A percentile compares a stretch with the other conserved stretches of the same genome.
phyloP scores from a whole-genome alignment of 2,888 invertebrate genomes.

The Ernsta delagoae region DNA sequence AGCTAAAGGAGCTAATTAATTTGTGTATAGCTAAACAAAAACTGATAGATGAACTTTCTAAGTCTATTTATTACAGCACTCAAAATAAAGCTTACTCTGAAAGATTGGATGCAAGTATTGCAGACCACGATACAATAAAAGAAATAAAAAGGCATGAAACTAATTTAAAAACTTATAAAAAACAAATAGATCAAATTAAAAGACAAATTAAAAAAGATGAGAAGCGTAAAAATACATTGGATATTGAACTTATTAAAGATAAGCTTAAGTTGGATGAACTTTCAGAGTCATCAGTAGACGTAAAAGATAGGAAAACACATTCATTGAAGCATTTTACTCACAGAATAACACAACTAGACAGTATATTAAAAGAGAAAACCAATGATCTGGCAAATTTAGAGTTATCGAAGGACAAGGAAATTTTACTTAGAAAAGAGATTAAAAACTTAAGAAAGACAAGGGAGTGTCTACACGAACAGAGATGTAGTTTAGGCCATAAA shows the following conservation, averaged over 20 bases:
- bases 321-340: slow-evolving; percentile 87
- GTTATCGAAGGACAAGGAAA: slow-evolving; percentile 86
- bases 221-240: slow-evolving; percentile 88
- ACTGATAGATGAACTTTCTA: slow-evolving; percentile 88
- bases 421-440: slow-evolving; percentile 90
- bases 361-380: slow-evolving; percentile 88
- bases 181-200: slow-evolving; percentile 90
- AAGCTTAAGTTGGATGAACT: slow-evolving; percentile 81
- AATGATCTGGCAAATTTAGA: slow-evolving; percentile 86
- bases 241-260: slow-evolving; percentile 86
- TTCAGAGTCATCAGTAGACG: slow-evolving; percentile 77
- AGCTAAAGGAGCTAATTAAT: slow-evolving; percentile 89
- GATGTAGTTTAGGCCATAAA: slow-evolving; percentile 90
- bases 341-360: slow-evolving; percentile 88
- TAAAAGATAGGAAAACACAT: slow-evolving; percentile 84
- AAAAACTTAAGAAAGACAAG: slow-evolving; percentile 91
- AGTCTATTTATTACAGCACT: slow-evolving; percentile 62
- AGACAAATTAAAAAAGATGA: slow-evolving; percentile 90
- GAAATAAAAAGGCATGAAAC: slow-evolving; percentile 90
- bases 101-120: slow-evolving; percentile 84
- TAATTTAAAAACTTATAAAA: slow-evolving; percentile 89
- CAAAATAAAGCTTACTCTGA: slow-evolving; percentile 79
- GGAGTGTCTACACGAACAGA: slow-evolving; percentile 90
- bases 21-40: slow-evolving; percentile 88
- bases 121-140: slow-evolving; percentile 84